Conservation (phyloP, 2,888 invertebrate species). For the Habrosyne pyritoides region DNA sequence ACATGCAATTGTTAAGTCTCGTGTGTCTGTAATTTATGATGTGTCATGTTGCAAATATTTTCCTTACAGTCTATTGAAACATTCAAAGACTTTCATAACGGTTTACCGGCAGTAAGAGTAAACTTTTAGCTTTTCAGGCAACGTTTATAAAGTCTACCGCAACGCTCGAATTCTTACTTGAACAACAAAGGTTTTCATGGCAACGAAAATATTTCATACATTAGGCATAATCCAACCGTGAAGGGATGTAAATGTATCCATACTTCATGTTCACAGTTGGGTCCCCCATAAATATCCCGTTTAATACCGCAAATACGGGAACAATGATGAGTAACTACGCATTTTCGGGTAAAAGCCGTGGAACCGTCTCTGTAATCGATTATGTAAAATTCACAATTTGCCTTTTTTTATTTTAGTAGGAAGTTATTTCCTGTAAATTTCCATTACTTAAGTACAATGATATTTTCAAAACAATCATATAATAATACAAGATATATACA, state of each 20-base stretch:
- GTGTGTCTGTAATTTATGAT: neutral
- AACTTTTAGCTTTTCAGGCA: neutral
- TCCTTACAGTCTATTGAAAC: neutral
- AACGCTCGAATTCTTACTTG: neutral
- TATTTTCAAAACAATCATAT: neutral
- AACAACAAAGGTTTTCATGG: neutral
- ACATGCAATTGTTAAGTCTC: too few species aligned
- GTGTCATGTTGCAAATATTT: too few species aligned
- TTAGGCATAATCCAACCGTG: constrained; percentile 20
- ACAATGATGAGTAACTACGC: constrained; percentile 2
- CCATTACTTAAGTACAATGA: neutral
- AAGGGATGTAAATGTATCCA: constrained; percentile 23
- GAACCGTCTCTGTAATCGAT: neutral
- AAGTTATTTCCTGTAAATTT: neutral
- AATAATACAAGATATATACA: too few species aligned
- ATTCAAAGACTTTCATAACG: neutral
- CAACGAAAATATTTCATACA: constrained; percentile 9
- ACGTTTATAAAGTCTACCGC: neutral
- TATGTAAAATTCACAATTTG: neutral
- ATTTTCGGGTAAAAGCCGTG: neutral
- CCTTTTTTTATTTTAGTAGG: neutral
- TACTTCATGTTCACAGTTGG: constrained; percentile 24
- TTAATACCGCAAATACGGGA: constrained; percentile 24
- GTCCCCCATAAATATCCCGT: constrained; percentile 24
- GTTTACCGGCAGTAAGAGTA: neutral